Conservation (phyloP, 1,140 invertebrate genomes). For the Araneus ventricosus region DNA sequence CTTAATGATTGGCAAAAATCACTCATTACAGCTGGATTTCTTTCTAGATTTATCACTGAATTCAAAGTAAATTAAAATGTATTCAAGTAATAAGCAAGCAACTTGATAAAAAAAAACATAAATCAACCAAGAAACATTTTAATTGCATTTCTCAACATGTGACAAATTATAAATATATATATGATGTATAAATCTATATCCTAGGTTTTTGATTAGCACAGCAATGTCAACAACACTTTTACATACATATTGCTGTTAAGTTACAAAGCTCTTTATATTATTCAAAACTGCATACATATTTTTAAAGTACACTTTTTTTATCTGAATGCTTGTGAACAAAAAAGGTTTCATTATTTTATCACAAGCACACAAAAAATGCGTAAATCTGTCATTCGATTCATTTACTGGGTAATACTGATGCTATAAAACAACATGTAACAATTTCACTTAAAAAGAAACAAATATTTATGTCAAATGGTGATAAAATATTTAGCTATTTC, state of each 20-base stretch:
- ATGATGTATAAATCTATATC: slow-evolving; percentile 10
- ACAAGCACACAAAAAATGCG: neutral
- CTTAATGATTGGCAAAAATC: no score
- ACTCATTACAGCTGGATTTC: no score
- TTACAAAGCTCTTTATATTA: slow-evolving; percentile 12
- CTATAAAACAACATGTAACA: no score
- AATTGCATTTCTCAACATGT: slow-evolving; percentile 52
- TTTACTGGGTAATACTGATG: neutral
- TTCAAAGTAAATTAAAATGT: no score
- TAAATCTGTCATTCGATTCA: neutral
- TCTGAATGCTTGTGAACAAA: neutral
- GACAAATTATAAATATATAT: slow-evolving; percentile 38
- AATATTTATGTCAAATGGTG: no score
- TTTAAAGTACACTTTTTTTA: neutral
- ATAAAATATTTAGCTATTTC: no score
- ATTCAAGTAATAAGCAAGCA: no score
- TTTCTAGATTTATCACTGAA: no score
- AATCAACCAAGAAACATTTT: slow-evolving; percentile 60
- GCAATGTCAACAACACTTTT: neutral
- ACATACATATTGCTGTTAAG: slow-evolving; percentile 9
- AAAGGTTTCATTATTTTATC: neutral
- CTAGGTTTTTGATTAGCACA: slow-evolving; percentile 20
- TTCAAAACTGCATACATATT: neutral
- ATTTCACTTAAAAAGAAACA: no score
- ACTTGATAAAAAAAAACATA: neutral